Conservation (phyloP, 23 tunicate species). For the Trididemnum miniatum region DNA sequence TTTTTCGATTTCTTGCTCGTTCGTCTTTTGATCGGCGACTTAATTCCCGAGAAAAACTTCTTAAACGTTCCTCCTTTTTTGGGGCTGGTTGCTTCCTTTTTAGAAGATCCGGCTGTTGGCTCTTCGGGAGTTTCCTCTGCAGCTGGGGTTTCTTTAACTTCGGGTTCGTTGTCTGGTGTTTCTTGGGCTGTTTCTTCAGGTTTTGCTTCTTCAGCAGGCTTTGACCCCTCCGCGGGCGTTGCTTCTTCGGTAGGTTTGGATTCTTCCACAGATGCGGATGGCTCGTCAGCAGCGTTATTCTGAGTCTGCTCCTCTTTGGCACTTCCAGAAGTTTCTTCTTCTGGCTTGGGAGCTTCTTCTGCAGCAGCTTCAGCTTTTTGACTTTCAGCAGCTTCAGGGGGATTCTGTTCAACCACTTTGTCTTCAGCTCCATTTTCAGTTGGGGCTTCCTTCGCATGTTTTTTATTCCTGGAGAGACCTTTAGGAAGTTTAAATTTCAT, state of each 20-base stretch:
- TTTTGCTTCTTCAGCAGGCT: constrained; percentile 26
- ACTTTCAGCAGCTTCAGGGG: constrained; percentile 3
- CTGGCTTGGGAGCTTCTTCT: not conserved
- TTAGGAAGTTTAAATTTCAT: constrained; percentile 51
- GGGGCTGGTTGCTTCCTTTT: constrained; percentile 14
- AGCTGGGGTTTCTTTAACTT: constrained; percentile 17
- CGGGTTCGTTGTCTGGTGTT: not conserved
- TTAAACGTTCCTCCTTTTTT: constrained; percentile 40
- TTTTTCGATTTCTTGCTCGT: constrained; percentile 41
- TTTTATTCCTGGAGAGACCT: constrained; percentile 18
- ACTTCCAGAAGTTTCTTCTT: constrained; percentile 18
- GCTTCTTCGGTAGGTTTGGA: not conserved
- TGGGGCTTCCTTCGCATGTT: not conserved
- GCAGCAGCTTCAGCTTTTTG: not conserved
- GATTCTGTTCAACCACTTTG: constrained; percentile 49
- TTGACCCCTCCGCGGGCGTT: not conserved
- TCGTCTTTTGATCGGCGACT: constrained; percentile 48
- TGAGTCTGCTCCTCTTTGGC: not conserved
- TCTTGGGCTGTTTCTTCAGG: not conserved
- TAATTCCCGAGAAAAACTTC: constrained; percentile 43
- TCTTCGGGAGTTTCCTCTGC: constrained; percentile 24
- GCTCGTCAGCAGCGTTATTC: not conserved
- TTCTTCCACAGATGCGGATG: not conserved
- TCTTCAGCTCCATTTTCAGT: constrained; percentile 27
- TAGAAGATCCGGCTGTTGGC: not conserved